Base-by-base conservation (phyloP, 2,113 vertebrate species). In the Haemorhous mexicanus region DNA sequence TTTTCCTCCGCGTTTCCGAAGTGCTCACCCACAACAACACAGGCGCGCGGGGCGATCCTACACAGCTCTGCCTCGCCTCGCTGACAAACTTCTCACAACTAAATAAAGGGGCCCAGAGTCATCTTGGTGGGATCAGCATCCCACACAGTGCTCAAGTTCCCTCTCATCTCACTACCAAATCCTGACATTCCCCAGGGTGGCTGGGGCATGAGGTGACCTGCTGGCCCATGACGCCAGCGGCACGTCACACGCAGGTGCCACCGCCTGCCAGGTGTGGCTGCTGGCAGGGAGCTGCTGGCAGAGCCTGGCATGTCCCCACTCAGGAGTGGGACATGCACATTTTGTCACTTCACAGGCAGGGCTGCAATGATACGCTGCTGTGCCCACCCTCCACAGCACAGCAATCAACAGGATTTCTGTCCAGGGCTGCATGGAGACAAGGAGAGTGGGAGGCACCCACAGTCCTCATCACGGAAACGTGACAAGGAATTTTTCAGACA, bases 271-370 rank as follows among this genome's bases (percentile, higher is more conserved):
- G 63, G 39, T 76, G 58, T 56, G 49, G 43, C 33, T 68, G 32
- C 3, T 0, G 0, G 37, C 77, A 41, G 58, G 64, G 18, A 55
- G 35, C 43, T 33, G 27, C 32, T 4, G 4, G 77, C 26, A 3
- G 32, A 49, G 37, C 37, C 16, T 0, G 0, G 26, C 3, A 3
- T 1, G 7, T 27, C 74, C 28, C 39, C 3, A 8, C 9, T 61
- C 3, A 5, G 15, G 43, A 1, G 1, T 14, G 4, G 41, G 68
- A 64, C 59, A 24, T 0, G 1, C 1, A 1, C 0, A 0, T 27
- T 3, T 2, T n/a, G 18, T 63, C 37, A 32, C 61, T 73, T 53
- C 3, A 0, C 72, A 30, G 39, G 28, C 16, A 18, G 58, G 49
- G 52, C 53, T 27, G 53, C 4, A 1, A 55, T n/a, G 49, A 24